phyloP scores from a whole-genome alignment of 2,888 invertebrate genomes.

The Exocentrus adspersus region DNA sequence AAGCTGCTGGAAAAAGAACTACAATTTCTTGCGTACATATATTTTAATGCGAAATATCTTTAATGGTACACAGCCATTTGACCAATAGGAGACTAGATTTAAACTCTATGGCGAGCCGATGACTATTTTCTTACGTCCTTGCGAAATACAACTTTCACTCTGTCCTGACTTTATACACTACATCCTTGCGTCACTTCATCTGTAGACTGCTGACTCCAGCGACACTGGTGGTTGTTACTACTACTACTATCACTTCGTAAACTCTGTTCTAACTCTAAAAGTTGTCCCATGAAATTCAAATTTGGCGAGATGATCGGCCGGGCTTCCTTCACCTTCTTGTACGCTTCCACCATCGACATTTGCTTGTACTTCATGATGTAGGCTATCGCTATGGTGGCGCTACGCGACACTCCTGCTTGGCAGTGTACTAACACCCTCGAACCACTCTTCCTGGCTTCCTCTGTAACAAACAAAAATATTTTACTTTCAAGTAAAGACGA shows the following conservation, averaged over 20 bases:
- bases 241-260: conserved; percentile 63
- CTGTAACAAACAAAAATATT: conserved; percentile 65
- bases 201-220: conserved; percentile 66
- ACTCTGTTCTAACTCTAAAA: conserved; percentile 83
- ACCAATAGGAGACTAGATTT: conserved; percentile 58
- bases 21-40: conserved; percentile 40
- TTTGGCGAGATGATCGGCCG: conserved; percentile 94
- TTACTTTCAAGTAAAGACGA: not conserved
- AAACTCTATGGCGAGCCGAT: conserved; percentile 56
- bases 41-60: conserved; percentile 50
- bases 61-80: conserved; percentile 63
- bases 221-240: conserved; percentile 64
- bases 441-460: conserved; percentile 75
- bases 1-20: conserved; percentile 27
- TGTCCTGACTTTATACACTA: conserved; percentile 63
- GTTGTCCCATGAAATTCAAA: conserved; percentile 92
- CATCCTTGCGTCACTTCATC: conserved; percentile 68
- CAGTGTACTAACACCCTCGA: conserved; percentile 90
- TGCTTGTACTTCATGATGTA: conserved; percentile 92
- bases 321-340: conserved; percentile 84
- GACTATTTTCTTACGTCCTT: conserved; percentile 40
- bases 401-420: conserved; percentile 94
- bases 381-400: conserved; percentile 94
- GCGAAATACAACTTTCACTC: conserved; percentile 20
- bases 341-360: conserved; percentile 86